Percentiles rank a stretch among this genome's conserved stretches.
These are phyloP conservation scores for Andricus grossulariae DNA, from an alignment of 1,140 invertebrate genomes.

Conservation along the genomic window DNA sequence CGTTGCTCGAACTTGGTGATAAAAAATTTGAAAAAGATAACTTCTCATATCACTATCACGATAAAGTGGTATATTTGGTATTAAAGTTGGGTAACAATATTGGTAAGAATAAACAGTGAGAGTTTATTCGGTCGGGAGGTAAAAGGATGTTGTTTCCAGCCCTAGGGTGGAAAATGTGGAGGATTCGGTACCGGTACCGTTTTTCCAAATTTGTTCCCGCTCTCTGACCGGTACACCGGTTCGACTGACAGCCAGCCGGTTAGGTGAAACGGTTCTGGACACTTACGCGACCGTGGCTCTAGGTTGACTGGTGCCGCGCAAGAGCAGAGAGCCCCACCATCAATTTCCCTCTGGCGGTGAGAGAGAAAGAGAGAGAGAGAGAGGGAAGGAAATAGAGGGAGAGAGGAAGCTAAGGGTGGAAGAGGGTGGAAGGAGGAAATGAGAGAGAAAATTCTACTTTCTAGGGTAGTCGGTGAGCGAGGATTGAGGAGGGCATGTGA, in stretches of 20 bases:
- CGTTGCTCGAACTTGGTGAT: background rate
- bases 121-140: no score
- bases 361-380: conserved; percentile 42
- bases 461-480: conserved; percentile 37
- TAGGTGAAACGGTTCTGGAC: conserved; percentile 54
- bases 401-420: conserved; percentile 39
- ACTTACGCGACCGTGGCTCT: conserved; percentile 72
- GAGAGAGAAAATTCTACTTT: conserved; percentile 41
- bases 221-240: conserved; percentile 54
- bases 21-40: background rate
- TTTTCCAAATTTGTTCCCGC: conserved; percentile 8
- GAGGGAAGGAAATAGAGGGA: conserved; percentile 46
- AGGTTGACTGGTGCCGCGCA: conserved; percentile 74
- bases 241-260: conserved; percentile 54
- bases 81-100: background rate
- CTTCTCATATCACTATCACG: background rate
- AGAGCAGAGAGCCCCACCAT: conserved; percentile 71
- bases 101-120: background rate
- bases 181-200: background rate
- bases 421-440: conserved; percentile 42
- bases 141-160: background rate
- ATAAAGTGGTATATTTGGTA: background rate
- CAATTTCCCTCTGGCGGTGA: conserved; percentile 45
- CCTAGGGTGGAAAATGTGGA: background rate
- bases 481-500: conserved; percentile 34